Conservation (phyloP, 2,888 invertebrate species). For the Caenorhabditis panamensis region DNA sequence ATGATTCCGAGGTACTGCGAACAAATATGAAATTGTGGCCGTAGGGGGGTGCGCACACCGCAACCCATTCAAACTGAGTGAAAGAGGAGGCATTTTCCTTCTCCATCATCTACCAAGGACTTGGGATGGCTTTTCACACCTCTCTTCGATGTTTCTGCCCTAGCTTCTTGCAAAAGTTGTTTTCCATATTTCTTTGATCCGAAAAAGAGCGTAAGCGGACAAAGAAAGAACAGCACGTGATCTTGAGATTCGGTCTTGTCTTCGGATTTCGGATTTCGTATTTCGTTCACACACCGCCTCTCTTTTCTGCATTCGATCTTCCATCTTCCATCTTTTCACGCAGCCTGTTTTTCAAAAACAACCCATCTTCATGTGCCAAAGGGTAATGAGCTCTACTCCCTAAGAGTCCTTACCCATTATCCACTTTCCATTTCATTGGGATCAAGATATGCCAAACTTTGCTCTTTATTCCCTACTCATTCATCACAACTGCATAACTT, state of each 20-base stretch:
- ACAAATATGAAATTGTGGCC: constrained; percentile 33
- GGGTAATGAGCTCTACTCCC: neutral
- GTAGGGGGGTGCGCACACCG: constrained; percentile 9
- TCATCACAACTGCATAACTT: neutral
- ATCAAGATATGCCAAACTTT: neutral
- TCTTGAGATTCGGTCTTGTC: constrained; percentile 51
- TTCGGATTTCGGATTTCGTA: constrained; percentile 1
- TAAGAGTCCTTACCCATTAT: neutral
- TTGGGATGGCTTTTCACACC: constrained; percentile 32
- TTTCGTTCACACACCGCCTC: neutral
- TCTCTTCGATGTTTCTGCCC: constrained; percentile 14
- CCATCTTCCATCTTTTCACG: neutral
- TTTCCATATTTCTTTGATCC: constrained; percentile 13
- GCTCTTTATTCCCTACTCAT: neutral
- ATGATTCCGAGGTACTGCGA: constrained; percentile 55
- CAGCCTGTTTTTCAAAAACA: constrained; percentile 13
- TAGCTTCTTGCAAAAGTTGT: constrained; percentile 19
- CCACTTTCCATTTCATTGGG: no score
- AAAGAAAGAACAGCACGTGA: constrained; percentile 44
- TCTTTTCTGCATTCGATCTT: constrained; percentile 10
- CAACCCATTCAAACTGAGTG: constrained; percentile 31
- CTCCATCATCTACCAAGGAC: constrained; percentile 6
- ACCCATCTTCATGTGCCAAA: neutral
- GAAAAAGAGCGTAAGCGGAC: constrained; percentile 40
- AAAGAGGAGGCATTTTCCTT: constrained; percentile 22